These are phyloP conservation scores for Stegodyphus dumicola DNA, from an alignment of 1,140 invertebrate species.

Conservation along the genomic window DNA sequence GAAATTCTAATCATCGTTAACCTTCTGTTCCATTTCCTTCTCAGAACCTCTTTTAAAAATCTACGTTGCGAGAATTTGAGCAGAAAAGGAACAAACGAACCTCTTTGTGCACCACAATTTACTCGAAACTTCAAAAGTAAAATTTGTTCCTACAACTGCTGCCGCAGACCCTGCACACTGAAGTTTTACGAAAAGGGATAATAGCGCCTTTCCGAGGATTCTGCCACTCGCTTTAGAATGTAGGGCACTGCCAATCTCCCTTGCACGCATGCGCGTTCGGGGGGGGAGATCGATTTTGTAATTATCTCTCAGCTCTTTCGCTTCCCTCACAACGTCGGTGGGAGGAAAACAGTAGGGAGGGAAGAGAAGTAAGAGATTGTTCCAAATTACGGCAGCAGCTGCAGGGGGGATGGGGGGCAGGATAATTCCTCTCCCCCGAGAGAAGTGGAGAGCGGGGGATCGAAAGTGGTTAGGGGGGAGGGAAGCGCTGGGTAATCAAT, in stretches of 20 bases:
- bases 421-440: constrained; percentile 39
- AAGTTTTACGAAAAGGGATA: too few species aligned
- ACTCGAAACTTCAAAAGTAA: too few species aligned
- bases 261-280: constrained; percentile 11
- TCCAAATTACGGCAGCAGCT: constrained; percentile 57
- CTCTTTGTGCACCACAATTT: too few species aligned
- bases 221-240: background rate
- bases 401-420: constrained; percentile 3
- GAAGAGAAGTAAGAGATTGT: constrained; percentile 30
- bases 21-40: too few species aligned
- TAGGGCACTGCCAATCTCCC: constrained; percentile 35
- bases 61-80: too few species aligned
- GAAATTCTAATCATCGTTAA: too few species aligned
- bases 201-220: background rate
- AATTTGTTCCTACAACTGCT: too few species aligned
- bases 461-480: background rate
- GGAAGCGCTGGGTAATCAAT: constrained; percentile 38
- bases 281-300: constrained; percentile 52
- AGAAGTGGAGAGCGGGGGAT: constrained; percentile 11
- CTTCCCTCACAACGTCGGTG: background rate
- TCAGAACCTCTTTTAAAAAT: too few species aligned
- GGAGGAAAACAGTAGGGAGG: background rate
- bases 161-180: too few species aligned
- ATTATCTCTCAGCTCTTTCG: constrained; percentile 32
- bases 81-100: too few species aligned